These are phyloP conservation scores for Sebastes fasciatus DNA, from an alignment of 2,113 vertebrate species.

Conservation along the genomic window DNA sequence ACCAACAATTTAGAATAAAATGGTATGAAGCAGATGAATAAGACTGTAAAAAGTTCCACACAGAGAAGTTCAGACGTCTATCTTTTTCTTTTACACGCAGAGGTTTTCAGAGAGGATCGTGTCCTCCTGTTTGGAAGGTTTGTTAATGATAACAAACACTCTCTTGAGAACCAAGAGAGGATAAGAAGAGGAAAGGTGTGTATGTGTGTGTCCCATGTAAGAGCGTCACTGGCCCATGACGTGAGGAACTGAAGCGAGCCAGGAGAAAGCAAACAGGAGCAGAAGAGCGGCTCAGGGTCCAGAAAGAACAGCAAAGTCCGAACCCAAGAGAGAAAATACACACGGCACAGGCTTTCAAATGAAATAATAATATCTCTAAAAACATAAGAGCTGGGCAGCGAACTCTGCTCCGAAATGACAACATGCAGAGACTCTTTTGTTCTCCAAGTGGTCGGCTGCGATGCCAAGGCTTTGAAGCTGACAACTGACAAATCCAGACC, in stretches of 20 bases:
- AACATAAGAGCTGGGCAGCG: constrained; percentile 58
- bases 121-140: constrained; percentile 39
- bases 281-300: constrained; percentile 20
- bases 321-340: constrained; percentile 45
- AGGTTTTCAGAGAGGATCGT: constrained; percentile 17
- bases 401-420: constrained; percentile 51
- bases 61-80: constrained; percentile 1
- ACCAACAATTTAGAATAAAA: constrained; percentile 18
- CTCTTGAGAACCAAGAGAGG: constrained; percentile 17
- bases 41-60: background rate
- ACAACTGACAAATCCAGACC: constrained; percentile 59
- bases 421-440: constrained; percentile 61
- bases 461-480: constrained; percentile 72
- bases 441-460: constrained; percentile 43
- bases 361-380: constrained; percentile 51
- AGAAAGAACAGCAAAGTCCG: constrained; percentile 28
- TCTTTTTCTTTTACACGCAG: background rate
- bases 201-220: constrained; percentile 10
- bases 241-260: constrained; percentile 46
- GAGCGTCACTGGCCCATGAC: constrained; percentile 45
- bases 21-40: constrained; percentile 18
- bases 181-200: constrained; percentile 12
- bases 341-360: constrained; percentile 34
- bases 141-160: constrained; percentile 54
- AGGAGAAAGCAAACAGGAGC: constrained; percentile 64